Conservation (phyloP, 2,797 vertebrate genomes). For the Harpagifer antarcticus region DNA sequence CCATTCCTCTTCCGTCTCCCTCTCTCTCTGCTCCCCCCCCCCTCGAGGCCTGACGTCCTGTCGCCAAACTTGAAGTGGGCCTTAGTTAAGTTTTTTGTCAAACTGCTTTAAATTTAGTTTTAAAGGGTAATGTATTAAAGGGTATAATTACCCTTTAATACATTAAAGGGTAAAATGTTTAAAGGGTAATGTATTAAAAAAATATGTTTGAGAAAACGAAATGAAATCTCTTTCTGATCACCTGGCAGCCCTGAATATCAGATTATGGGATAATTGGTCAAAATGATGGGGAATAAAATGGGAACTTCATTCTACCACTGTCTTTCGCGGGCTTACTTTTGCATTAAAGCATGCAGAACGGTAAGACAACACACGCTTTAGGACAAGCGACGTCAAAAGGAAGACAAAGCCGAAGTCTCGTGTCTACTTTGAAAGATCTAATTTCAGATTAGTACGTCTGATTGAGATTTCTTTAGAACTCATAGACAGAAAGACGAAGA, state of each 20-base stretch:
- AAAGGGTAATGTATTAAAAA: too few species aligned
- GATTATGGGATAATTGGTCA: too few species aligned
- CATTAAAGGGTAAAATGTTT: too few species aligned
- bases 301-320: background rate
- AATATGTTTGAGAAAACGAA: too few species aligned
- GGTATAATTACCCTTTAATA: too few species aligned
- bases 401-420: constrained; percentile 41
- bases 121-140: too few species aligned
- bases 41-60: constrained; percentile 52
- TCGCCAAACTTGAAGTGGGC: constrained; percentile 6
- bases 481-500: constrained; percentile 42
- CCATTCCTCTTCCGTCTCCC: constrained; percentile 31
- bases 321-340: background rate
- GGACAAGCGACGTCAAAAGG: constrained; percentile 16
- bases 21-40: constrained; percentile 33
- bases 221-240: too few species aligned
- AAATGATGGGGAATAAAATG: too few species aligned
- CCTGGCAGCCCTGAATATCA: too few species aligned
- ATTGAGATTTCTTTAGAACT: constrained; percentile 55
- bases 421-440: constrained; percentile 66
- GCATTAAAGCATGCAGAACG: background rate
- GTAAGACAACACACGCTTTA: constrained; percentile 10
- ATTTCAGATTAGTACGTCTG: constrained; percentile 74
- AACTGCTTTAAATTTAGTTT: too few species aligned
- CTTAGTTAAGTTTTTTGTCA: constrained; percentile 27